Evolutionary conservation across 2,888 invertebrate genomes (phyloP), one percentile per base, ranked within the genome.

Genomic region (Volucella zonaria): DNA sequence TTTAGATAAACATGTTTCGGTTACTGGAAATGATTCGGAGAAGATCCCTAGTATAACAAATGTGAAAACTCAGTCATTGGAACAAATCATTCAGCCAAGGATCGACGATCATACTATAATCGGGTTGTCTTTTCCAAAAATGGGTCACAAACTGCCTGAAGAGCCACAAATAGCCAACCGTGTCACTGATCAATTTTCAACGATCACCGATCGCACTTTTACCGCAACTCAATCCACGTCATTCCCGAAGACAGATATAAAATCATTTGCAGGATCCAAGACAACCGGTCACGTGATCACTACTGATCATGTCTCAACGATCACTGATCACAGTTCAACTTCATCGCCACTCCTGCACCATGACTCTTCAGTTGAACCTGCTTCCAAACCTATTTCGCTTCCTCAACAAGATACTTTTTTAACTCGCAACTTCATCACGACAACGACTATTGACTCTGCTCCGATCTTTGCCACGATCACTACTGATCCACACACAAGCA

Each of bases 341-440:
- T 11, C 42, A 0, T 66, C 49, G 8, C 40, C 49, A 42, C 3
- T 42, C 1, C n/a, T 14, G 14, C 31, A 56, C 1, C 40, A 42
- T 45, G 74, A 59, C 14, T 81, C 47, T 0, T 71, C 74, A 0
- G 45, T 52, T 12, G 45, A 45, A 42, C 66, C 56, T 1, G 38
- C 31, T 9, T 38, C 51, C 0, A 49, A 68, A 10, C 6, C 38
- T 1, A 6, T 3, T 2, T 14, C 45, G 0, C 3, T 76, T 74
- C 86, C 31, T 8, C 54, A 74, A 10, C 14, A 12, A 10, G 14
- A 8, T 2, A 62, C 9, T 8, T 14, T 58, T 31, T 31, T 31
- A 6, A 31, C 31, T 31, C 31, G 6, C 31, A 31, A 31, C 31
- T 31, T 31, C 4, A 2, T 77, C 68, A 86, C 54, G 77, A 85